Conservation (phyloP, 2,888 invertebrate genomes). For the Lasioglossum villosulum region DNA sequence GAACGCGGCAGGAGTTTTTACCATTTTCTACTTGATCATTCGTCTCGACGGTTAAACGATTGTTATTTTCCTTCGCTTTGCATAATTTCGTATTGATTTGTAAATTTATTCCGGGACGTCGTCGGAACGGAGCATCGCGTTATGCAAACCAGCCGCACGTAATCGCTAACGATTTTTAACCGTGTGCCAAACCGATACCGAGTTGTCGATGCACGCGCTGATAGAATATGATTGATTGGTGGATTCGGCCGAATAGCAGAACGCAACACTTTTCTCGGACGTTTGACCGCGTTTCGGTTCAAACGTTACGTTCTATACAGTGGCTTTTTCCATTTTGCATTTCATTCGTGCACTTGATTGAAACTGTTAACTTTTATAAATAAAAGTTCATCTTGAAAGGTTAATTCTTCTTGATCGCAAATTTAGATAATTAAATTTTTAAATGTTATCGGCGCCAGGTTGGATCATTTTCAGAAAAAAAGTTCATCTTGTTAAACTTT, state of each 20-base stretch:
- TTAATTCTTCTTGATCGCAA: too few relatives aligned
- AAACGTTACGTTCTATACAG: background rate
- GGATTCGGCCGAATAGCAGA: constrained; percentile 30
- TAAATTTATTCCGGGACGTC: constrained; percentile 69
- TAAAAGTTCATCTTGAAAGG: too few relatives aligned
- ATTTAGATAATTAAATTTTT: too few relatives aligned
- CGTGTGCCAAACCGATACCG: constrained; percentile 54
- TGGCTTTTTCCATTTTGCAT: too few relatives aligned
- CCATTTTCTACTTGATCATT: background rate
- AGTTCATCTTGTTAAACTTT: too few relatives aligned
- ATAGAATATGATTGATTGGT: constrained; percentile 45
- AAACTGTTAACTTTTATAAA: background rate
- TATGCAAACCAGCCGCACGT: constrained; percentile 61
- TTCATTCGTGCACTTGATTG: background rate
- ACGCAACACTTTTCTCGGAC: constrained; percentile 18
- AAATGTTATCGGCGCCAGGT: too few relatives aligned
- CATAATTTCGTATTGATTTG: constrained; percentile 69
- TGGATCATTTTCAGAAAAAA: too few relatives aligned
- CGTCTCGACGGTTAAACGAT: background rate
- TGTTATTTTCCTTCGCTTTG: constrained; percentile 45
- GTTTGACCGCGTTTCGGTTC: constrained; percentile 24
- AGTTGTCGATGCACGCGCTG: constrained; percentile 25
- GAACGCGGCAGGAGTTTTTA: background rate
- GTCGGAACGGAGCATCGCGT: constrained; percentile 26
- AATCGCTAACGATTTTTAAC: constrained; percentile 63